phyloP scores from a whole-genome alignment of 2,888 invertebrate species.

The Ariolimax columbianus region DNA sequence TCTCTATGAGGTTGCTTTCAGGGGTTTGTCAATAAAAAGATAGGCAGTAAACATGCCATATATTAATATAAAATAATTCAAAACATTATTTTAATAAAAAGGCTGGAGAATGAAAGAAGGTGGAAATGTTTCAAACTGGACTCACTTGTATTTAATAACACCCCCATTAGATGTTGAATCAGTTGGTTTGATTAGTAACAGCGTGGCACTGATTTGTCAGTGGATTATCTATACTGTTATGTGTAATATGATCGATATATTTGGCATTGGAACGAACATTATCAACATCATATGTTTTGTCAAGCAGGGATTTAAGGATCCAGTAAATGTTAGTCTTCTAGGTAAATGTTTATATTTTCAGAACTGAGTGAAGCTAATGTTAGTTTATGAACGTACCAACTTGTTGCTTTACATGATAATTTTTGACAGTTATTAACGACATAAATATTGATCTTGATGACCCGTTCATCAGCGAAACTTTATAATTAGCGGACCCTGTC shows the following conservation, averaged over 20 bases:
- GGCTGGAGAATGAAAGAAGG: no score
- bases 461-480: no score
- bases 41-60: no score
- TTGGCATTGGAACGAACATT: slow-evolving; percentile 1
- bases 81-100: no score
- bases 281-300: slow-evolving; percentile 22
- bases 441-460: background rate
- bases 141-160: no score
- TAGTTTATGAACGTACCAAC: background rate
- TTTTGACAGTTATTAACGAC: background rate
- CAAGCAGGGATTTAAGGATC: slow-evolving; percentile 15
- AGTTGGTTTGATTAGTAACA: background rate
- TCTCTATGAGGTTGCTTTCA: no score
- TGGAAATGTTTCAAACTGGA: no score
- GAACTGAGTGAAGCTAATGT: background rate
- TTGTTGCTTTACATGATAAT: background rate
- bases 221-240: background rate
- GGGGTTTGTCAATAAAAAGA: no score
- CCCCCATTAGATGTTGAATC: no score
- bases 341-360: background rate
- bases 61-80: no score
- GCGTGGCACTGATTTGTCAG: background rate
- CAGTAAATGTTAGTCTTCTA: background rate
- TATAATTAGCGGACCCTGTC: background rate
- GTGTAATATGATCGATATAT: background rate